Percentiles rank a stretch among this genome's conserved stretches.
phyloP scores from a whole-genome alignment of 2,888 invertebrate species.

The Mythimna lalbum region DNA sequence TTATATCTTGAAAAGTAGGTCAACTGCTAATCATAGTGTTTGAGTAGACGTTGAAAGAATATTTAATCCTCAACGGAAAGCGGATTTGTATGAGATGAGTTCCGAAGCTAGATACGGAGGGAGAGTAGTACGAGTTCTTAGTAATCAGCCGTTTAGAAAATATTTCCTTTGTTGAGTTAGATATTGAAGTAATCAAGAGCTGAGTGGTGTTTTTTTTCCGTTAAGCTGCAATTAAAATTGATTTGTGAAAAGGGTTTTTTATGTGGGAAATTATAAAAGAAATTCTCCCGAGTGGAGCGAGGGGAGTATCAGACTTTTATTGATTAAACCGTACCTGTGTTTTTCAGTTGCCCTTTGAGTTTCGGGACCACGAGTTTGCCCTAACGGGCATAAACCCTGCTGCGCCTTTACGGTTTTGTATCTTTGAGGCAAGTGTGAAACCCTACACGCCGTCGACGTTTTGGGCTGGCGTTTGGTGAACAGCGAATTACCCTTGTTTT shows the following conservation, averaged over 20 bases:
- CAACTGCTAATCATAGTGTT: constrained; percentile 61
- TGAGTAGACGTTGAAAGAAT: constrained; percentile 58
- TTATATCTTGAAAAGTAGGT: constrained; percentile 57
- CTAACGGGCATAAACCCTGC: too few species aligned
- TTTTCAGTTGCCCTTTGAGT: too few species aligned
- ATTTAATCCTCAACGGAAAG: constrained; percentile 54
- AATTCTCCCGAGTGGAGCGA: too few species aligned
- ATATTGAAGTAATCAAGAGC: constrained; percentile 38
- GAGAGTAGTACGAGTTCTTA: constrained; percentile 19
- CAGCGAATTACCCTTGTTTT: too few species aligned
- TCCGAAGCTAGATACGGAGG: constrained; percentile 31
- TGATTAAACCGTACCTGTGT: too few species aligned
- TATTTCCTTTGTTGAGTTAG: constrained; percentile 41
- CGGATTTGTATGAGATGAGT: constrained; percentile 57
- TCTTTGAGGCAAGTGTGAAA: too few species aligned
- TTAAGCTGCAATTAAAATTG: constrained; percentile 7
- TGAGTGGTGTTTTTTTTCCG: constrained; percentile 19
- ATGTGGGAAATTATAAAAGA: too few species aligned
- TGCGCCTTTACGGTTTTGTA: too few species aligned
- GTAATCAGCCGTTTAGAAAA: constrained; percentile 58
- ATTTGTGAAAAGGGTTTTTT: background rate
- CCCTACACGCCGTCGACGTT: too few species aligned
- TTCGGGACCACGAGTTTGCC: too few species aligned
- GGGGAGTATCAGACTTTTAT: too few species aligned
- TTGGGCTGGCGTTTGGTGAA: too few species aligned